Evolutionary conservation across 2,888 invertebrate genomes (phyloP), one percentile per base, ranked within the genome.

Genomic region (Pseudococcus longispinus): DNA sequence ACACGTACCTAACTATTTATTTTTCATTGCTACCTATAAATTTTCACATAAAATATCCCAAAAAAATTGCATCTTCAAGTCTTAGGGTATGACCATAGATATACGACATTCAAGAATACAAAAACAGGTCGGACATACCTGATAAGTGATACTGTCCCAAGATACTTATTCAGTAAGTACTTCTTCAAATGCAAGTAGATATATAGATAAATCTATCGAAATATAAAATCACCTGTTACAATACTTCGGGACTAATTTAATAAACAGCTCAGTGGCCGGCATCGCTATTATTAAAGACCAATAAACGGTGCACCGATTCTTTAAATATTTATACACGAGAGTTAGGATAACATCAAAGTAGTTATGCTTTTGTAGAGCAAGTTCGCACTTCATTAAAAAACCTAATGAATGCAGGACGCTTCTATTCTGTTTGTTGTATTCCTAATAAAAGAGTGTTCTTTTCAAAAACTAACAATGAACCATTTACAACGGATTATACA

Each of bases 401-500:
- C 65, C 74, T 74, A 74, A 74, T 74, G 74, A 74, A 74, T 74
- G 74, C 74, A 74, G 74, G 74, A 74, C 74, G 74, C 74, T 74
- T 74, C 74, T 37, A 74, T 74, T 74, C 74, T 74, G 74, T 74
- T 74, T 74, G 74, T 74, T 51, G 51, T 65, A 74, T 74, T 74
- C 37, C 74, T 74, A 74, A 74, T 74, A 74, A 74, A 74, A 74
- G 74, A 32, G 74, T n/a, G 74, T 74, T 74, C 74, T 74, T 74
- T 74, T 74, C 74, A 74, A 74, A 74, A 74, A 74, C 29, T 32
- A 32, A 74, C 74, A 74, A 74, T 74, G 74, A 29, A 74, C 74
- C 74, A 74, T 74, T 74, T 74, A 74, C 74, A 74, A 74, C 74
- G 74, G 74, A 74, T 74, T 74, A 74, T 74, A 74, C 74, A 74